Evolutionary conservation across 2,888 invertebrate genomes (phyloP).

Genomic region (Opisthograptis luteolata): DNA sequence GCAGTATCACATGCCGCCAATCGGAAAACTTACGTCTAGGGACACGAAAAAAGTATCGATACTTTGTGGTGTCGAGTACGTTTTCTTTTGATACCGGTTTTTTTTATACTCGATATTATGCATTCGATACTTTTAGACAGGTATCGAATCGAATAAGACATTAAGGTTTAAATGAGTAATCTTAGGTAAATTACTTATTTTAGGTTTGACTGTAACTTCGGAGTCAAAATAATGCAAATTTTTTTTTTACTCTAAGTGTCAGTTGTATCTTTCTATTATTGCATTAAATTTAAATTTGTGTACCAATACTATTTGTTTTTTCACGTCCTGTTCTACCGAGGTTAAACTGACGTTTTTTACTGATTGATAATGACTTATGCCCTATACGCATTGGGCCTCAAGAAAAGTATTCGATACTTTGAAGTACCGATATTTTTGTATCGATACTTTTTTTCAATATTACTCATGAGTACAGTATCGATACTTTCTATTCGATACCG

Average conservation of each 20-base stretch:
- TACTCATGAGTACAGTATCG: not conserved
- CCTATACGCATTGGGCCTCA: not conserved
- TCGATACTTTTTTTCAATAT: not conserved
- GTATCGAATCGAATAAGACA: not conserved
- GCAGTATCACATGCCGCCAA: too few relatives aligned
- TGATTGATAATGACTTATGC: not conserved
- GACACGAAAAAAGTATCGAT: too few relatives aligned
- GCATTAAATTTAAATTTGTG: not conserved
- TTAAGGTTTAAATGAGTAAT: too few relatives aligned
- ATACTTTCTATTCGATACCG: not conserved
- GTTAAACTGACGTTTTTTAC: not conserved
- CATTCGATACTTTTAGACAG: not conserved
- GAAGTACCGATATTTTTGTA: constrained; percentile 1
- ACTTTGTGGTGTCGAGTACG: too few relatives aligned
- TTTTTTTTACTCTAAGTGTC: not conserved
- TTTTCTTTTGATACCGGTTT: constrained; percentile 3
- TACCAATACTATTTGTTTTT: not conserved
- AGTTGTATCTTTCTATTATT: not conserved
- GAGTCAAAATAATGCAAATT: not conserved
- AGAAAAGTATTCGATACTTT: constrained; percentile 3
- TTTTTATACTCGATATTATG: not conserved
- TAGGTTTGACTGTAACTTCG: not conserved
- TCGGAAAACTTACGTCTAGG: too few relatives aligned
- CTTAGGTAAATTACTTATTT: not conserved
- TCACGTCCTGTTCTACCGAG: not conserved